Base-by-base conservation (phyloP, 2,797 vertebrate genomes). In the Galago senegalensis region DNA sequence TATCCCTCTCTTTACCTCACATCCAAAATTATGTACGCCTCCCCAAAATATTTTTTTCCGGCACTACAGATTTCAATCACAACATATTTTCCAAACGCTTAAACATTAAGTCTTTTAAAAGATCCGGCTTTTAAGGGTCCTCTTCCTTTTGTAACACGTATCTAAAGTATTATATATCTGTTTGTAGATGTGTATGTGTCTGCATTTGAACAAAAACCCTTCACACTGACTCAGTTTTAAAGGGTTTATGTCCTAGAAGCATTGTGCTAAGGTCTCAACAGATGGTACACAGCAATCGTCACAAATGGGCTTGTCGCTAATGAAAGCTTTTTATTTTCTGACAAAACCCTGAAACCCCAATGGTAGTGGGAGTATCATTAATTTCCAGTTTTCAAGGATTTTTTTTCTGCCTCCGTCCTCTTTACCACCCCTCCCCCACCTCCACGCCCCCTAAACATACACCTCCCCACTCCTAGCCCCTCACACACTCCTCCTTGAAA, bases 11-110 rank as follows among this genome's bases (percentile, higher is more conserved):
- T 88, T 46, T 34, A 60, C n/a, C 23, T 84, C 34, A 77, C 61
- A 82, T 16, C 34, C 20, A 76, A 87, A 89, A 80, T 63, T 65
- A 73, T 43, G 49, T 53, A 69, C 58, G 43, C 9, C 27, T 27
- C 23, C 8, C 18, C 85, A 85, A 75, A 87, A 29, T 7, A 93
- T 23, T 53, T 94, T 53, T 97, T 98, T 98, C 98, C 96, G 80
- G 84, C 91, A 82, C 70, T 10, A 37, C 58, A 82, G 80, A 95
- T 93, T 94, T 90, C 46, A 96, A 86, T 89, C 29, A 93, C 25
- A 72, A 76, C 75, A 53, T n/a, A 84, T 81, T 53, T 73, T 43
- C 61, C 65, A 81, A 92, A 43, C 31, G 67, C 43, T 85, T 10
- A 72, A 40, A 75, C 40, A 75, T 23, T 23, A 43, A 76, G 90